phyloP scores from a whole-genome alignment of 2,797 vertebrate species.

The Micropoecilia bifurca region DNA sequence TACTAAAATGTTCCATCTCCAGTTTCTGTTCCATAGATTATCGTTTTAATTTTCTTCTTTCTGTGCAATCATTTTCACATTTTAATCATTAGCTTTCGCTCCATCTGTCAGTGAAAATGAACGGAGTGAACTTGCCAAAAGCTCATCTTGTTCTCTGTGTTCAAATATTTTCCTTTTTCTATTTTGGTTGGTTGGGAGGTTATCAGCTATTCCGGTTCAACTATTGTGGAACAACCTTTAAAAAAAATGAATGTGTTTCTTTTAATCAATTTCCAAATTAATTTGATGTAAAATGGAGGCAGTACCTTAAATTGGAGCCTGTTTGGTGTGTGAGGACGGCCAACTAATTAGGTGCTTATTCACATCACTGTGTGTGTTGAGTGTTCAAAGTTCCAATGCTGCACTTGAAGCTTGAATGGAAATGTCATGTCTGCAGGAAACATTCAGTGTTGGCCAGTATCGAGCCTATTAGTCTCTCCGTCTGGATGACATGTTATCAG shows the following conservation, averaged over 20 bases:
- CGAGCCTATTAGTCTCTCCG: constrained; percentile 27
- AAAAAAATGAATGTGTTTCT: constrained; percentile 6
- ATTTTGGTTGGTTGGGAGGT: not conserved
- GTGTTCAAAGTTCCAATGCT: constrained; percentile 11
- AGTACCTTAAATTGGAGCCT: constrained; percentile 32
- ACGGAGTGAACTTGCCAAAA: constrained; percentile 33
- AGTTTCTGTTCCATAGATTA: not conserved
- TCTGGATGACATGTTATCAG: constrained; percentile 48
- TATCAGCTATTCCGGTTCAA: constrained; percentile 18
- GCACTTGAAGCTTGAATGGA: constrained; percentile 11
- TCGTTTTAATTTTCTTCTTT: constrained; percentile 3
- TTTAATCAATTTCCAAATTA: constrained; percentile 36
- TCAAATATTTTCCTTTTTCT: constrained; percentile 16
- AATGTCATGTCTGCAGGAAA: constrained; percentile 27
- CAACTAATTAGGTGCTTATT: constrained; percentile 44
- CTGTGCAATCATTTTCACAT: not conserved
- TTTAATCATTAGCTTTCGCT: constrained; percentile 30
- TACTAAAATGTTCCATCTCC: not conserved
- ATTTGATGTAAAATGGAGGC: constrained; percentile 32
- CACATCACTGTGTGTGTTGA: constrained; percentile 8
- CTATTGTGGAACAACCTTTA: constrained; percentile 29
- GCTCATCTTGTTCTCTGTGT: constrained; percentile 33
- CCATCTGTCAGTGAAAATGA: constrained; percentile 16
- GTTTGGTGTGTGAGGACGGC: constrained; percentile 7
- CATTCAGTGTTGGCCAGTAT: constrained; percentile 1